Evolutionary conservation across 2,888 invertebrate species (phyloP).

Genomic region (Seladonia tumulorum): DNA sequence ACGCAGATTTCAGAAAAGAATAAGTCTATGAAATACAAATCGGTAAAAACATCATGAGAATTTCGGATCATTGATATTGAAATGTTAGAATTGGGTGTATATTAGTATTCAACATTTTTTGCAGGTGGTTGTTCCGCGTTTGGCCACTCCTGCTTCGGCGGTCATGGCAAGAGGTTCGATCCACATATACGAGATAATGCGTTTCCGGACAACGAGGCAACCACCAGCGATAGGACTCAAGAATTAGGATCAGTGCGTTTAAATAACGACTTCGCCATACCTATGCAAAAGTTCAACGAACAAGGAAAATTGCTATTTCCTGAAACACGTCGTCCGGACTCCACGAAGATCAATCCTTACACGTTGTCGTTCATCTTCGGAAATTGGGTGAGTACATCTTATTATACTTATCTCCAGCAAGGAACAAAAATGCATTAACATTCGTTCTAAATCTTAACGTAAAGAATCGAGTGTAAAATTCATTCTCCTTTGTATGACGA

Average conservation of each 20-base stretch:
- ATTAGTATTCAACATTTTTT: background rate
- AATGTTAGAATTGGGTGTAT: background rate
- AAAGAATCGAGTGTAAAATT: too few relatives aligned
- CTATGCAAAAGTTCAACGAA: slow-evolving; percentile 43
- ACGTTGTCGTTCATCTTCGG: slow-evolving; percentile 82
- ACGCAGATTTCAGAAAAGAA: background rate
- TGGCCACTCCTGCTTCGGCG: slow-evolving; percentile 91
- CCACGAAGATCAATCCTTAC: slow-evolving; percentile 48
- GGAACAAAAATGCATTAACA: slow-evolving; percentile 8
- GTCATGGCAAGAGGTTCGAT: slow-evolving; percentile 89
- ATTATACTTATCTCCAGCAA: background rate
- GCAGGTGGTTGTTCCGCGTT: slow-evolving; percentile 90
- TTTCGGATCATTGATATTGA: background rate
- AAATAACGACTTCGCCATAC: slow-evolving; percentile 33
- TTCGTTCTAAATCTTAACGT: background rate
- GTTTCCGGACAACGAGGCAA: slow-evolving; percentile 72
- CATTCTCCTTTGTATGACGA: too few relatives aligned
- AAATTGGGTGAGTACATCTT: slow-evolving; percentile 82
- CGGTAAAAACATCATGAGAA: background rate
- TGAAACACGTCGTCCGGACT: slow-evolving; percentile 19
- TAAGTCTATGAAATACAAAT: background rate
- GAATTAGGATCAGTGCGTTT: slow-evolving; percentile 34
- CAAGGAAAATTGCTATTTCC: slow-evolving; percentile 22
- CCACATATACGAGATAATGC: slow-evolving; percentile 82
- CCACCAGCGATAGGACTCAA: slow-evolving; percentile 48